These are phyloP conservation scores for Mesorhabditis spiculigera DNA, from an alignment of 2,888 invertebrate genomes.

Conservation along the genomic window DNA sequence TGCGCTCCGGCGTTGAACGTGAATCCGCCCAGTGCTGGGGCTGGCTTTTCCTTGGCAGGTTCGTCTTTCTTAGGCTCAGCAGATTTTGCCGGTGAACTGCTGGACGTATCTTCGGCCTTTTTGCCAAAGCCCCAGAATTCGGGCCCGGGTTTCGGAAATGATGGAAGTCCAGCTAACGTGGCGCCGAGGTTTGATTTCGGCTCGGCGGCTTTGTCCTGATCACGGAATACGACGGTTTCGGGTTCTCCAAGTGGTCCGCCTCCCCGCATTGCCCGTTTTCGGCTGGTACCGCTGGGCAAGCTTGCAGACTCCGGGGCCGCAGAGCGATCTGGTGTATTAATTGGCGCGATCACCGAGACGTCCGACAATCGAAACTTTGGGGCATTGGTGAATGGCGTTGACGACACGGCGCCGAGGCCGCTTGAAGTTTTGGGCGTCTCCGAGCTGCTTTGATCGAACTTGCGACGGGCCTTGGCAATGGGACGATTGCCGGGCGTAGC, in stretches of 20 bases:
- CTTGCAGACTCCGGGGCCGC: not conserved
- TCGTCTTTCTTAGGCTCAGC: not conserved
- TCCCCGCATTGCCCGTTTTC: constrained; percentile 34
- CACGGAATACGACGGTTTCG: constrained; percentile 30
- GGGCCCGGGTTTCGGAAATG: not conserved
- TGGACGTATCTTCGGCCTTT: not conserved
- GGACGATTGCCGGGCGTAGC: not conserved
- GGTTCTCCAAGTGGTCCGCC: constrained; percentile 32
- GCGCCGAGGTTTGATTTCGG: not conserved
- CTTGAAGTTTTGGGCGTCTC: not conserved
- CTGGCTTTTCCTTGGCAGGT: not conserved
- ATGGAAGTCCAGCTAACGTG: not conserved
- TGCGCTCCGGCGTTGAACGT: not conserved
- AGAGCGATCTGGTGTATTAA: not conserved
- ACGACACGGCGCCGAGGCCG: not conserved
- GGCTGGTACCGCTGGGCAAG: constrained; percentile 10
- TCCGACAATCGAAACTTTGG: not conserved
- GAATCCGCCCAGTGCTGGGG: not conserved
- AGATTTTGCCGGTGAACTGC: not conserved
- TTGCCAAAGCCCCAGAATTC: constrained; percentile 2
- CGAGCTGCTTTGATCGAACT: not conserved
- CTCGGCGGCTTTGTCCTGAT: not conserved
- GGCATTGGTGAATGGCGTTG: constrained; percentile 4
- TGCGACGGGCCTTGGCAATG: not conserved
- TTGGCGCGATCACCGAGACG: not conserved